phyloP scores from a whole-genome alignment of 2,888 invertebrate species.

The Patella depressa region DNA sequence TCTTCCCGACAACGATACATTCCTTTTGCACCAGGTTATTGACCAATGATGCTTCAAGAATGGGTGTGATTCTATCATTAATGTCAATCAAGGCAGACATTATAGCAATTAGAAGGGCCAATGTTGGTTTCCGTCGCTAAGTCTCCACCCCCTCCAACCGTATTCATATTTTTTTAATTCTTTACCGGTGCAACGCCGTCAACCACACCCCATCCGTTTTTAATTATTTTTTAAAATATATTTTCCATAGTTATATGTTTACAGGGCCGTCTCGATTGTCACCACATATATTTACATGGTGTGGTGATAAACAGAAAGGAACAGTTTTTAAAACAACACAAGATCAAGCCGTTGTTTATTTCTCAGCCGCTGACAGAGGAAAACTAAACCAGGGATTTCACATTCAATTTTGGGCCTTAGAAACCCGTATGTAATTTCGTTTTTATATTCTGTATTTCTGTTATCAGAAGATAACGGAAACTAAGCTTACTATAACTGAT shows the following conservation, averaged over 20 bases:
- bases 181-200: no score
- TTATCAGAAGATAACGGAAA: no score
- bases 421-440: conserved; percentile 6
- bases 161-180: no score
- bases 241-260: conserved; percentile 4
- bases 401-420: conserved; percentile 14
- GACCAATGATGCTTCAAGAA: no score
- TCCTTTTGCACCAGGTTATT: no score
- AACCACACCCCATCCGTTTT: no score
- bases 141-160: no score
- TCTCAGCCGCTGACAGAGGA: conserved; percentile 8
- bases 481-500: no score
- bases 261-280: conserved; percentile 14
- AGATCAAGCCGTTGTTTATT: conserved; percentile 6
- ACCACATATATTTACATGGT: conserved; percentile 18
- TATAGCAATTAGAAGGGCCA: not conserved
- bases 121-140: no score
- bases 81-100: not conserved
- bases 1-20: no score
- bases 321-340: conserved; percentile 14
- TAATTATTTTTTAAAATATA: not conserved
- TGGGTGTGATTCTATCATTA: no score
- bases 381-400: conserved; percentile 8
- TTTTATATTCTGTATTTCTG: no score
- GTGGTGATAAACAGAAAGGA: conserved; percentile 14